Evolutionary conservation across 1,140 invertebrate genomes (phyloP).

Genomic region (Stenopsyche tienmushanensis): DNA sequence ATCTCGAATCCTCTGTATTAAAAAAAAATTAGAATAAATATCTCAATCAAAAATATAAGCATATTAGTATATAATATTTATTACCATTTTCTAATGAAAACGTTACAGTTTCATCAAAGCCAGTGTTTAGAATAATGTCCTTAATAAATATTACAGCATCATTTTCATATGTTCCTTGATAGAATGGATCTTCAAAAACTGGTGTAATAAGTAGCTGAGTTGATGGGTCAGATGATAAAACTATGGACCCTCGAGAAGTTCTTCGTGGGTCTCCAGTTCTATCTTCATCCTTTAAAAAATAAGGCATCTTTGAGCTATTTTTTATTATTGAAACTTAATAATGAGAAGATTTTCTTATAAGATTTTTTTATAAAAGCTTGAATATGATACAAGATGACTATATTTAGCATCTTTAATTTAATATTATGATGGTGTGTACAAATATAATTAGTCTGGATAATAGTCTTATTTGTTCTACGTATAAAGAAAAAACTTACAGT

Average conservation of each 20-base stretch:
- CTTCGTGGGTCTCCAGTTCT: slow-evolving; percentile 9
- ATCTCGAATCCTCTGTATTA: slow-evolving; percentile 15
- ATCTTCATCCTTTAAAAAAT: slow-evolving; percentile 31
- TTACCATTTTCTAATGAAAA: slow-evolving; percentile 19
- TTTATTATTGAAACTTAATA: too few relatives aligned
- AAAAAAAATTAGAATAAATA: neutral
- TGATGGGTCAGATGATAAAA: slow-evolving; percentile 24
- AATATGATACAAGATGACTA: too few relatives aligned
- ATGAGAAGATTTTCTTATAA: too few relatives aligned
- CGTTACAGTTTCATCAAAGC: neutral
- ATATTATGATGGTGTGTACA: too few relatives aligned
- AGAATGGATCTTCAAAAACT: slow-evolving; percentile 23
- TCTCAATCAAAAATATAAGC: neutral
- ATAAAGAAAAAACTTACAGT: too few relatives aligned
- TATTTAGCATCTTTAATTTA: too few relatives aligned
- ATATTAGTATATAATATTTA: too few relatives aligned
- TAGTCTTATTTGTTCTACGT: too few relatives aligned
- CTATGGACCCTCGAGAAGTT: slow-evolving; percentile 4
- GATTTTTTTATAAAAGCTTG: too few relatives aligned
- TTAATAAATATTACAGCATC: slow-evolving; percentile 8
- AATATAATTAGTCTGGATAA: too few relatives aligned
- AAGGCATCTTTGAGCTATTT: too few relatives aligned
- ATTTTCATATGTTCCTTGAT: slow-evolving; percentile 5
- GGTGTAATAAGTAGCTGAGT: slow-evolving; percentile 18
- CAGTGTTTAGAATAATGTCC: slow-evolving; percentile 4